phyloP scores from a whole-genome alignment of 1,140 invertebrate genomes.

The Acromyrmex echinatior region DNA sequence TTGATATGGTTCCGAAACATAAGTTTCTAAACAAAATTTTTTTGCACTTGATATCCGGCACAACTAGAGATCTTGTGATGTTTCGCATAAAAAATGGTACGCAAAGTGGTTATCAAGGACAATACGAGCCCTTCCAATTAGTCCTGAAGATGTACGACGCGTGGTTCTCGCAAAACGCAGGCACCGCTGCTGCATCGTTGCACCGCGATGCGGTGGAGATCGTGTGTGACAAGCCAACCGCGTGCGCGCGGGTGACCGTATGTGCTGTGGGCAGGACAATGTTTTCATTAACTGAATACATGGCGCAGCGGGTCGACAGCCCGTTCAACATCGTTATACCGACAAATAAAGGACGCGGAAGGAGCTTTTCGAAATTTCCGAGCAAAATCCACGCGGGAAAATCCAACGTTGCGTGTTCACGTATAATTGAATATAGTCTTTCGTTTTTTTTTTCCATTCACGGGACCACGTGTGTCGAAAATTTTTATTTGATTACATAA shows the following conservation, averaged over 20 bases:
- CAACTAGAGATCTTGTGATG: not conserved
- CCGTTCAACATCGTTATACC: conserved; percentile 60
- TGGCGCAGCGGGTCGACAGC: conserved; percentile 74
- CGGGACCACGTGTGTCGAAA: not conserved
- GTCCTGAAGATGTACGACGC: conserved; percentile 64
- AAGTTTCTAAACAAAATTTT: not conserved
- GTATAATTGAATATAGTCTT: conserved; percentile 60
- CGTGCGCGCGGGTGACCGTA: conserved; percentile 62
- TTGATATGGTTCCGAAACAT: not conserved
- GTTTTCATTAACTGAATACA: conserved; percentile 84
- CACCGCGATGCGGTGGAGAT: conserved; percentile 71
- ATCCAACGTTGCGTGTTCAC: conserved; percentile 43
- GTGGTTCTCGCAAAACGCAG: conserved; percentile 63
- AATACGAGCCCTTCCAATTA: conserved; percentile 12
- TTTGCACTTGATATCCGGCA: not conserved
- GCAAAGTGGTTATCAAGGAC: not conserved
- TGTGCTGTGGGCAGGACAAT: conserved; percentile 78
- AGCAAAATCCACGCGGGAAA: conserved; percentile 54
- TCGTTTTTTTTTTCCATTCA: conserved; percentile 15
- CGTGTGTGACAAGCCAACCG: conserved; percentile 78
- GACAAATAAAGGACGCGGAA: conserved; percentile 49
- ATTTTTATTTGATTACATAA: conserved; percentile 53
- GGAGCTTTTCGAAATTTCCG: conserved; percentile 61
- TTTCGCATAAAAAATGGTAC: not conserved
- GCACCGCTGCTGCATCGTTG: conserved; percentile 65